These are phyloP conservation scores for Spatulosminthurus flaviceps DNA, from an alignment of 2,888 invertebrate species.

Conservation along the genomic window DNA sequence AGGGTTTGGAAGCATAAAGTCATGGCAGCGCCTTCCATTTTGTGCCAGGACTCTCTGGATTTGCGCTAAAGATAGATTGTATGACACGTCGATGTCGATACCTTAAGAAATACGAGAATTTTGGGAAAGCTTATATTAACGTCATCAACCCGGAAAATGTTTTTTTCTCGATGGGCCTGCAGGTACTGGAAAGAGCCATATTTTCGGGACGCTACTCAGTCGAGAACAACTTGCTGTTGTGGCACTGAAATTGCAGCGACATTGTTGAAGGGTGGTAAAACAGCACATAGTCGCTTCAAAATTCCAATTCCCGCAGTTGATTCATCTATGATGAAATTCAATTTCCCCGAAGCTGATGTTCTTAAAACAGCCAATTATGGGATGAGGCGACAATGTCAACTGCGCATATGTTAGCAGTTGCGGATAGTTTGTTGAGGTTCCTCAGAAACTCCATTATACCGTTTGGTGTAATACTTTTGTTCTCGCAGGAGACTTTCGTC, in stretches of 20 bases:
- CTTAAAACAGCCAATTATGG: constrained; percentile 57
- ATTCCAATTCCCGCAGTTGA: constrained; percentile 50
- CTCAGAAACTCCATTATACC: constrained; percentile 46
- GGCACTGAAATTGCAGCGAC: constrained; percentile 59
- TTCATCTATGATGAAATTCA: constrained; percentile 48
- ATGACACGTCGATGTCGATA: too few relatives aligned
- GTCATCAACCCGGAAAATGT: constrained; percentile 50
- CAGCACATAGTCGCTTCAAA: constrained; percentile 63
- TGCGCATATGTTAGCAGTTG: constrained; percentile 54
- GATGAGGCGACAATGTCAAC: constrained; percentile 64
- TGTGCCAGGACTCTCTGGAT: too few relatives aligned
- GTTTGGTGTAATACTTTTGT: too few relatives aligned
- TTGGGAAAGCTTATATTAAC: too few relatives aligned
- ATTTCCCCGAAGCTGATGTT: constrained; percentile 42
- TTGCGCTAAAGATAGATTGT: too few relatives aligned
- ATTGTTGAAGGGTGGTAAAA: constrained; percentile 62
- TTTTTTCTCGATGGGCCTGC: constrained; percentile 65
- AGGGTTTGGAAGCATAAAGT: too few relatives aligned
- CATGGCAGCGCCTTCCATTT: too few relatives aligned
- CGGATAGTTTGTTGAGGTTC: constrained; percentile 58
- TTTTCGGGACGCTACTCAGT: constrained; percentile 56
- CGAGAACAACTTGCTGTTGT: constrained; percentile 32
- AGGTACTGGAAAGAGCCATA: constrained; percentile 65
- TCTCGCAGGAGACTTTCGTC: too few relatives aligned
- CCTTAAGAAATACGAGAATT: too few relatives aligned